Conservation (phyloP, 2,888 invertebrate genomes). For the Caenorhabditis auriculariae region DNA sequence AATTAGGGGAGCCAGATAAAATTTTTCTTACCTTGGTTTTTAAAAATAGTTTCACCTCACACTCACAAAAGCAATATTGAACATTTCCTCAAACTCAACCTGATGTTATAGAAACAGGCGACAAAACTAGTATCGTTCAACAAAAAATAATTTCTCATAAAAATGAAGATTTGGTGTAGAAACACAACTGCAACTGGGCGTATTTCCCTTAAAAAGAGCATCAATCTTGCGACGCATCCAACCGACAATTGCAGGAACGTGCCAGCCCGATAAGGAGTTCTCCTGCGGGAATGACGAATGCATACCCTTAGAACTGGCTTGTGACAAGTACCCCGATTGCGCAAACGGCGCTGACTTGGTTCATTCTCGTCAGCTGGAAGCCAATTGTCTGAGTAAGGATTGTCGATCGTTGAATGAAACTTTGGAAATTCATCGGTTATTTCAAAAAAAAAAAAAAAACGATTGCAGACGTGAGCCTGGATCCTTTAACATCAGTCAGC, state of each 20-base stretch:
- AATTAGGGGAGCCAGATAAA: too few species aligned
- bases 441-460: conserved; percentile 8
- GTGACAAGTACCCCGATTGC: conserved; percentile 44
- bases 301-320: conserved; percentile 42
- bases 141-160: too few species aligned
- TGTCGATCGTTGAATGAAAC: conserved; percentile 4
- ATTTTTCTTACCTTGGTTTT: too few species aligned
- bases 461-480: conserved; percentile 34
- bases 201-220: not conserved
- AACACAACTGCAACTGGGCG: not conserved
- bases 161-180: too few species aligned
- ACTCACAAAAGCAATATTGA: too few species aligned
- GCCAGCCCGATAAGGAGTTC: conserved; percentile 26
- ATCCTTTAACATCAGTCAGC: conserved; percentile 33
- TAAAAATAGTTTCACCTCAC: too few species aligned
- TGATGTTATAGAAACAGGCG: too few species aligned
- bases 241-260: conserved; percentile 10
- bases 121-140: too few species aligned
- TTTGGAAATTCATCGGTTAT: conserved; percentile 15
- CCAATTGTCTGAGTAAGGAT: conserved; percentile 42
- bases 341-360: conserved; percentile 38
- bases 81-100: too few species aligned
- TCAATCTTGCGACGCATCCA: not conserved
- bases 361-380: conserved; percentile 30
- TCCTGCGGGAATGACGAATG: conserved; percentile 44